These are phyloP conservation scores for Astreopora myriophthalma DNA, from an alignment of 64 coral and sea anemone species.

Conservation along the genomic window DNA sequence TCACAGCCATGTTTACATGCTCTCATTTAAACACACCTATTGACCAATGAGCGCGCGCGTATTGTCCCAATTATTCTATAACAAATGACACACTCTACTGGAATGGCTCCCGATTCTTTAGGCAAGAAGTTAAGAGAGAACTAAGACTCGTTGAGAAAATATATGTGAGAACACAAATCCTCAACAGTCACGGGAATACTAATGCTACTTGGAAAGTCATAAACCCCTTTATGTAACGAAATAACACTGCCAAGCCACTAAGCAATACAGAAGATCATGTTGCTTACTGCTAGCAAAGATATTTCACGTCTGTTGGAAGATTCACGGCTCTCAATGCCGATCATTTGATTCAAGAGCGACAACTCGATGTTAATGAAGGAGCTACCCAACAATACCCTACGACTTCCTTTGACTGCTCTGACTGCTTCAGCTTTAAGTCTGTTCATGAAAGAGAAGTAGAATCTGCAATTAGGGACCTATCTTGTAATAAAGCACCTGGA, in stretches of 20 bases:
- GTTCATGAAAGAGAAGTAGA: conserved; percentile 45
- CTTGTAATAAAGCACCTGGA: conserved; percentile 64
- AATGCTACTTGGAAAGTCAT: conserved; percentile 10
- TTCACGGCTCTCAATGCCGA: conserved; percentile 25
- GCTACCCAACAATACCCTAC: conserved; percentile 16
- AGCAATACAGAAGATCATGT: conserved; percentile 35
- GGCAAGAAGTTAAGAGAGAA: conserved; percentile 60
- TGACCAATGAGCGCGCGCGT: too few species aligned
- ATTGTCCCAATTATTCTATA: too few species aligned
- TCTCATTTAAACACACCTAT: too few species aligned
- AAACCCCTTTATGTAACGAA: neutral
- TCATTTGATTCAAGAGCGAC: neutral
- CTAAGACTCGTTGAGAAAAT: conserved; percentile 30
- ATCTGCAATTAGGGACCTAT: conserved; percentile 12
- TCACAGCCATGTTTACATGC: too few species aligned
- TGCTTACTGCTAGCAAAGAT: conserved; percentile 43
- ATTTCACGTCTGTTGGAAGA: conserved; percentile 47
- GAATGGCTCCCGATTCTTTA: conserved; percentile 27
- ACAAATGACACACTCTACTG: neutral
- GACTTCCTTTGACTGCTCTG: neutral
- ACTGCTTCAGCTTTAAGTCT: conserved; percentile 36
- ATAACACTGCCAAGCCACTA: conserved; percentile 36
- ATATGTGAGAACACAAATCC: conserved; percentile 40
- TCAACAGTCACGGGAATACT: conserved; percentile 48
- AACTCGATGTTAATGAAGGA: conserved; percentile 10